Evolutionary conservation across 2,113 vertebrate genomes (phyloP).

Genomic region (Megalops atlanticus): DNA sequence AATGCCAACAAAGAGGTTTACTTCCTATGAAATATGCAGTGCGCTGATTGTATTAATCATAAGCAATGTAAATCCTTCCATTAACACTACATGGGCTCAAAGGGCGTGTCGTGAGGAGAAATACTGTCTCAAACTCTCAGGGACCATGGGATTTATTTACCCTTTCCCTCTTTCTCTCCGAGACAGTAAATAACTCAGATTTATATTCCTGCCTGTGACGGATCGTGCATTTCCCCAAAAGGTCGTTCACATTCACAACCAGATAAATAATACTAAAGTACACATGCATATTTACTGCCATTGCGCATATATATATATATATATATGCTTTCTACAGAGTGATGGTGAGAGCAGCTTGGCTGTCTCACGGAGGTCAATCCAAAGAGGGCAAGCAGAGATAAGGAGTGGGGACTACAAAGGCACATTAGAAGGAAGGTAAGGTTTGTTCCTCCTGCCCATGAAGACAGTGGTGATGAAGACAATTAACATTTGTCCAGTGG

Average conservation of each 20-base stretch:
- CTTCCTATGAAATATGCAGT: conserved; percentile 36
- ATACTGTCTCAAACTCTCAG: background rate
- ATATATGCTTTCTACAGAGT: background rate
- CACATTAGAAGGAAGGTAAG: conserved; percentile 70
- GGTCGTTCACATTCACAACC: conserved; percentile 6
- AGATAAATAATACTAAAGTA: conserved; percentile 21
- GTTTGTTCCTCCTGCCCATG: conserved; percentile 64
- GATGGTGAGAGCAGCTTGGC: conserved; percentile 41
- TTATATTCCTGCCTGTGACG: background rate
- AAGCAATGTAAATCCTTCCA: background rate
- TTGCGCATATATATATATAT: background rate
- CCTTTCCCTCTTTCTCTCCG: background rate
- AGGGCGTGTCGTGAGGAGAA: background rate
- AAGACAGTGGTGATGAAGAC: conserved; percentile 81
- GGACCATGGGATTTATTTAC: background rate
- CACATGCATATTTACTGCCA: background rate
- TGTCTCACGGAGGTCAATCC: conserved; percentile 60
- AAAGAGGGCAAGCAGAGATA: conserved; percentile 56
- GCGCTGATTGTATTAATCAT: background rate
- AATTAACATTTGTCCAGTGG: conserved; percentile 89
- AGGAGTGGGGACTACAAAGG: conserved; percentile 53
- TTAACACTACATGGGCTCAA: background rate
- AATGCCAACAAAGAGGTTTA: conserved; percentile 27
- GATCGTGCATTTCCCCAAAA: background rate
- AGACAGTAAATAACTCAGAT: conserved; percentile 1